Base-by-base conservation (phyloP, 2,888 invertebrate genomes). In the Philhelius pedissequus region DNA sequence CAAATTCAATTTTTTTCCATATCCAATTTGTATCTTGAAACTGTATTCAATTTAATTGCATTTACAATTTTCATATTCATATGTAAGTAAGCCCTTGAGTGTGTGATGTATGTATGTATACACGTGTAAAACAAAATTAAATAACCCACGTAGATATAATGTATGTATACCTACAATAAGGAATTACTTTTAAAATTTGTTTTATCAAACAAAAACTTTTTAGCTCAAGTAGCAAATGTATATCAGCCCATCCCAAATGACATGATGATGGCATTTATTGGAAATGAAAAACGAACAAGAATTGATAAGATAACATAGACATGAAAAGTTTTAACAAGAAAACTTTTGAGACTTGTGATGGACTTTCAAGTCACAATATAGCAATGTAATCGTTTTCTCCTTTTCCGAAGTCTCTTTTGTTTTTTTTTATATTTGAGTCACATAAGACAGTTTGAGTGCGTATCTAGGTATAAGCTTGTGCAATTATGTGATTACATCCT, bases 281-380 rank as follows among this genome's bases (percentile, higher is more conserved):
- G 75, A 80, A 80, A 75, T 54, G 69, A 75, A 75, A 68, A 80
- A 75, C 75, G 52, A 68, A 56, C 18, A 9, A 62, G 13, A 66
- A 66, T 62, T 68, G 58, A 79, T 52, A 75, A 74, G 73, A 79
- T 74, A 81, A 69, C 58, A 81, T 20, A 60, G 60, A 66, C 68
- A 76, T 54, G 62, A 15, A 68, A 81, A 81, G 30, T 56, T 81
- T 81, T 81, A 81, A 81, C 76, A 81, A 71, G 81, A 81, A 76
- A 81, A 81, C 76, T 81, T 81, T 76, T 56, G 56, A 70, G 81
- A 56, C 70, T 81, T 64, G 45, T 64, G 81, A 76, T 76, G 76
- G 81, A 76, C 81, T 81, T n/a, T 81, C 64, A 58, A 77, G 81
- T 50, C 64, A 64, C 81, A 81, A 81, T 81, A 48, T 50, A 71